A percentile compares a stretch with the other conserved stretches of the same genome.
Evolutionary conservation across 1,140 invertebrate species (phyloP).

Genomic region (Oncopodura yosiiana): DNA sequence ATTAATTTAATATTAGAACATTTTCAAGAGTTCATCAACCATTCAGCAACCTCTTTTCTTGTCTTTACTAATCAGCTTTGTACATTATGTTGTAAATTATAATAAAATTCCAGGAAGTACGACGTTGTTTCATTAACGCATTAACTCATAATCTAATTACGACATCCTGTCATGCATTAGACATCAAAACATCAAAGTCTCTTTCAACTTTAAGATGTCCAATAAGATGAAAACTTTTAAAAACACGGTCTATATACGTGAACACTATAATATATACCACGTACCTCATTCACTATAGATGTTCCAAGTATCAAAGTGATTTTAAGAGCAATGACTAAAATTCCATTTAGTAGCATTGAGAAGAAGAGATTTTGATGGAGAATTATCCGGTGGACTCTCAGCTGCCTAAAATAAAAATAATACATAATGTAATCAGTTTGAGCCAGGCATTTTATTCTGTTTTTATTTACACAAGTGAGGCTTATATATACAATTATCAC

Average conservation of each 20-base stretch:
- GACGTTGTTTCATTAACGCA: not conserved
- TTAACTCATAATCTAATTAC: not conserved
- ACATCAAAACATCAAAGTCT: too few relatives aligned
- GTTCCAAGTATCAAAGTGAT: slow-evolving; percentile 39
- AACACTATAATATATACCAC: not conserved
- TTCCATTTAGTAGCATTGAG: slow-evolving; percentile 44
- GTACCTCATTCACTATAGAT: slow-evolving; percentile 16
- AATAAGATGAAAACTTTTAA: not conserved
- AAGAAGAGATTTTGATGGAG: slow-evolving; percentile 49
- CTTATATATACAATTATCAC: too few relatives aligned
- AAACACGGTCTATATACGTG: not conserved
- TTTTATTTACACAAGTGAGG: too few relatives aligned
- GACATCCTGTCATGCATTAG: too few relatives aligned
- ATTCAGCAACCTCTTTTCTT: not conserved
- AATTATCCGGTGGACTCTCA: slow-evolving; percentile 43
- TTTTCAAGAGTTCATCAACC: not conserved
- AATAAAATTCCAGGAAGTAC: not conserved
- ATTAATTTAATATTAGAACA: not conserved
- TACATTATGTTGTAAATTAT: not conserved
- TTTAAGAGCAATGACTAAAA: slow-evolving; percentile 42
- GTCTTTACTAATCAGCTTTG: not conserved
- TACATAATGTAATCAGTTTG: not conserved
- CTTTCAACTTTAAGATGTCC: too few relatives aligned
- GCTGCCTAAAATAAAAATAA: slow-evolving; percentile 38
- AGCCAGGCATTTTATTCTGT: too few relatives aligned